phyloP scores from a whole-genome alignment of 2,888 invertebrate genomes.

The Clepsis dumicolana region DNA sequence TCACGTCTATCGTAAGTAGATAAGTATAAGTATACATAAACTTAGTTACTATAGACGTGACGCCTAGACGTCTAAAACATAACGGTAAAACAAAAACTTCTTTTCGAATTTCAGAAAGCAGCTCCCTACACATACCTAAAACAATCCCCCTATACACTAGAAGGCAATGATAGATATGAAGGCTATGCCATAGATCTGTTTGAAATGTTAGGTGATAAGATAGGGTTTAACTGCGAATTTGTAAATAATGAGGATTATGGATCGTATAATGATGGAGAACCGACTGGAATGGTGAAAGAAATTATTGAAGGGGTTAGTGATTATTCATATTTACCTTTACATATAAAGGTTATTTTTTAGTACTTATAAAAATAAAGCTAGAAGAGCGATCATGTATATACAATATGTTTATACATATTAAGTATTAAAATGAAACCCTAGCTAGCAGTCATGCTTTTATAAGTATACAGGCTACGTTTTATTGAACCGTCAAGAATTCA shows the following conservation, averaged over 20 bases:
- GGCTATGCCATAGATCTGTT: conserved; percentile 96
- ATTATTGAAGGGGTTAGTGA: conserved; percentile 88
- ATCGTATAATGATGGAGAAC: conserved; percentile 74
- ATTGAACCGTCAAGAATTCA: no score
- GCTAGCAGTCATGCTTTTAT: no score
- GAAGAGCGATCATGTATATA: no score
- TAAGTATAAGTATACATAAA: no score
- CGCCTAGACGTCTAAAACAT: no score
- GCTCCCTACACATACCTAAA: conserved; percentile 94
- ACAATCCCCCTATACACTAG: conserved; percentile 86
- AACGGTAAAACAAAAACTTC: no score
- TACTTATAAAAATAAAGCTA: no score
- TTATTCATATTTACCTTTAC: not conserved
- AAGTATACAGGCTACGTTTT: no score
- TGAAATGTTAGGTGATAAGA: conserved; percentile 89
- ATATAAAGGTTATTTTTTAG: conserved; percentile 7
- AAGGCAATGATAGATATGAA: conserved; percentile 94
- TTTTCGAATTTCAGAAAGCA: conserved; percentile 87
- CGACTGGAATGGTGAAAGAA: conserved; percentile 90
- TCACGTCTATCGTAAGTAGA: no score
- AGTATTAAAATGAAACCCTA: no score
- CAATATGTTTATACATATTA: no score
- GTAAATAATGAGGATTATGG: conserved; percentile 91
- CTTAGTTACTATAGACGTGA: no score
- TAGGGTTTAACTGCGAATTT: conserved; percentile 93